These are phyloP conservation scores for Dryobota labecula DNA, from an alignment of 2,888 invertebrate species.

Conservation along the genomic window DNA sequence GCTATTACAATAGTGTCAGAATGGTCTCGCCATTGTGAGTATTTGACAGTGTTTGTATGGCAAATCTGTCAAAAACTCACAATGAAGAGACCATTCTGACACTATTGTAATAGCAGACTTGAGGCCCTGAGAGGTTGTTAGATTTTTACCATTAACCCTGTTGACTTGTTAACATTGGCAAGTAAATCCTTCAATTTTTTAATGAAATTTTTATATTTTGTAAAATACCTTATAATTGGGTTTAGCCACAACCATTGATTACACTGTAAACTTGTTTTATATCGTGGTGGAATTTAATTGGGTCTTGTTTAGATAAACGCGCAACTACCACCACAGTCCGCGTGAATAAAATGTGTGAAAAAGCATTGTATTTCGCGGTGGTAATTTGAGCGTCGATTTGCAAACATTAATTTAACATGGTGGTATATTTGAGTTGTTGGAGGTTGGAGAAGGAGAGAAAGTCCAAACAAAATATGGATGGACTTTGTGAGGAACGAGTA, in stretches of 20 bases:
- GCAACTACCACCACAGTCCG: background rate
- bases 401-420: background rate
- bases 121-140: too few species aligned
- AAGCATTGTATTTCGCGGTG: background rate
- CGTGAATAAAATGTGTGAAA: background rate
- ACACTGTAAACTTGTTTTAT: background rate
- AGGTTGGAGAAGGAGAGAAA: too few species aligned
- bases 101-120: too few species aligned
- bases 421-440: background rate
- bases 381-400: background rate
- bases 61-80: too few species aligned
- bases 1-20: too few species aligned
- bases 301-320: background rate
- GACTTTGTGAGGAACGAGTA: too few species aligned
- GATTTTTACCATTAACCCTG: too few species aligned
- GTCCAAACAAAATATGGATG: too few species aligned
- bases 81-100: too few species aligned
- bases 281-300: background rate
- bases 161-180: too few species aligned
- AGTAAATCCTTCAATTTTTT: background rate
- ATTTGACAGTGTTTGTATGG: too few species aligned
- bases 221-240: background rate
- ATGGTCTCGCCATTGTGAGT: too few species aligned
- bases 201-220: background rate
- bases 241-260: background rate